A percentile compares a stretch with the other conserved stretches of the same genome.
phyloP scores from a whole-genome alignment of 2,113 vertebrate genomes.

The Panthera uncia region DNA sequence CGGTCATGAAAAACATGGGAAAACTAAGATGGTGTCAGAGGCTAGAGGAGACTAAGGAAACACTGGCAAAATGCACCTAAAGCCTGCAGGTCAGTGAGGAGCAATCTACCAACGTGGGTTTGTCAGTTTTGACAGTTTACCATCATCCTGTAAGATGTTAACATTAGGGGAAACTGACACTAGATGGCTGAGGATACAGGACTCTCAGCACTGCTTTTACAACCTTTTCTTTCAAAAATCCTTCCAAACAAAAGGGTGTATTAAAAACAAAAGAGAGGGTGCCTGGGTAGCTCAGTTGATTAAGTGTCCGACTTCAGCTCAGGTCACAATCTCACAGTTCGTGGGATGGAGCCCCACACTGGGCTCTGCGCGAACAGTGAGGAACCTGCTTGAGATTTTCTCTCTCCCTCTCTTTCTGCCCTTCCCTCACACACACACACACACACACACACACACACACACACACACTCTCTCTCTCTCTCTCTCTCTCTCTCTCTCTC shows the following conservation, averaged over 20 bases:
- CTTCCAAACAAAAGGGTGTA: not conserved
- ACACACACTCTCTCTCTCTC: too few species aligned
- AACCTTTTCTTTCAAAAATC: not conserved
- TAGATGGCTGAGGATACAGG: not conserved
- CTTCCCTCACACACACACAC: too few species aligned
- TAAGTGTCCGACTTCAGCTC: too few species aligned
- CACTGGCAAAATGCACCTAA: not conserved
- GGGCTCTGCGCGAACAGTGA: too few species aligned
- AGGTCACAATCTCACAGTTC: too few species aligned
- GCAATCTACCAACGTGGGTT: rapidly evolving
- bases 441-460: too few species aligned
- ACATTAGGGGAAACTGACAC: not conserved
- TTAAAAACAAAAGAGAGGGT: not conserved
- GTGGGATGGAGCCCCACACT: too few species aligned
- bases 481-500: too few species aligned
- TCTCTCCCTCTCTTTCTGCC: too few species aligned
- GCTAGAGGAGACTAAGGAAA: not conserved
- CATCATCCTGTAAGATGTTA: not conserved
- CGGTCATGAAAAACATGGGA: not conserved
- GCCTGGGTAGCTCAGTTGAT: too few species aligned
- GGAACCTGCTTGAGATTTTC: too few species aligned
- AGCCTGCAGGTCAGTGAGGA: not conserved
- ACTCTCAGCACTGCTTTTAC: not conserved
- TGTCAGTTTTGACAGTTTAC: not conserved
- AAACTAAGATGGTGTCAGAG: not conserved